Base-by-base conservation (phyloP, 2,797 vertebrate species). In the Bradypus variegatus region DNA sequence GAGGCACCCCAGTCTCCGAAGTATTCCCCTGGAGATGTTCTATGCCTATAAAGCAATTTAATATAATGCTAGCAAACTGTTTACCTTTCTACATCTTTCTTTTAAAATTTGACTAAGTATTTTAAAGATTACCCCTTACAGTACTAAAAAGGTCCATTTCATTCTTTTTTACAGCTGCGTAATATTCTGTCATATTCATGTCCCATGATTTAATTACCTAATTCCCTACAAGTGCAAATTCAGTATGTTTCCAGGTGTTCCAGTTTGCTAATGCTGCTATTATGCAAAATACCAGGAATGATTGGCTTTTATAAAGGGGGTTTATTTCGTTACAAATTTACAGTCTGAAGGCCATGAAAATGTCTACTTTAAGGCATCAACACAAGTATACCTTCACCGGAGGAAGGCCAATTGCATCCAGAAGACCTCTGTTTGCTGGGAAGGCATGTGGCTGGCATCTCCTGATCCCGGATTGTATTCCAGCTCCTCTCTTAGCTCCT, bases 31-130 rank as follows among this genome's bases (percentile, higher is more conserved):
- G 88, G 55, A 90, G 70, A 73, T 62, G 31, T 83, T 84, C 60
- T 72, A 21, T 86, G 60, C 31, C 16, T 72, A 33, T 65, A 45
- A 50, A 67, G 29, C 4, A 70, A 41, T 58, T 94, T 87, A 82
- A 89, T 65, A 45, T 62, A 88, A 80, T 45, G 11, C 77, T 58
- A 89, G n/a, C n/a, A 62, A 10, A 72, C 33, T 55, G 19, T 79
- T 86, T 90, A 45, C 31, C 55, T 73, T 83, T 87, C 48, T 85
- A 72, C 31, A 64, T 90, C 29, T 94, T 90, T 91, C 64, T 86
- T 89, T 88, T 53, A 87, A 94, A 93, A 72, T 38, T 48, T 86
- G 69, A 33, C 23, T 88, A 83, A 87, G 70, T 65, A 62, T 75
- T 27, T 88, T 80, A 33, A 50, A 8, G 38, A 25, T 33, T 12